phyloP scores from a whole-genome alignment of 2,113 vertebrate genomes.

The Pollachius pollachius region DNA sequence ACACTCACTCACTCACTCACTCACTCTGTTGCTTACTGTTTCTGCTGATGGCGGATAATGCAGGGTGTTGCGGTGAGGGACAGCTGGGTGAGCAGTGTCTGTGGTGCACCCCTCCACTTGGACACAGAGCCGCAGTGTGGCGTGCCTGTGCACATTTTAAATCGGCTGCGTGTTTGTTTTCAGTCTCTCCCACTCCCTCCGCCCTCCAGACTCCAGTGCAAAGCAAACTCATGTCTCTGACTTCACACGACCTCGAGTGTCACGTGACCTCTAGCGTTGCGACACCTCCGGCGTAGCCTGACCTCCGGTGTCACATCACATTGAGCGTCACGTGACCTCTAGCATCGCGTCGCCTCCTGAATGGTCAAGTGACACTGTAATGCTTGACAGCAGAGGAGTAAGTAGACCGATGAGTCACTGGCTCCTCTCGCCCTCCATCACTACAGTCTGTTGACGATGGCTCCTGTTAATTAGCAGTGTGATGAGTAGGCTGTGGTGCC shows the following conservation, averaged over 20 bases:
- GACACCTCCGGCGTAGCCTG: too few species aligned
- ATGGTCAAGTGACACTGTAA: slow-evolving; percentile 37
- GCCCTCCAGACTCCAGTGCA: slow-evolving; percentile 6
- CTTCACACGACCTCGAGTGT: slow-evolving; percentile 63
- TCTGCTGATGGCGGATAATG: neutral
- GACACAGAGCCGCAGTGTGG: slow-evolving; percentile 75
- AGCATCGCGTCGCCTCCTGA: too few species aligned
- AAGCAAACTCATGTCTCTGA: slow-evolving; percentile 45
- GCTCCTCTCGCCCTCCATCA: slow-evolving; percentile 39
- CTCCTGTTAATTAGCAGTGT: too few species aligned
- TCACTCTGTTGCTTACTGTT: neutral
- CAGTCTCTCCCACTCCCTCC: slow-evolving; percentile 9
- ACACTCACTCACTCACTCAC: too few species aligned
- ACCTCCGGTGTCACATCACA: slow-evolving; percentile 70
- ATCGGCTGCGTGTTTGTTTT: slow-evolving; percentile 45
- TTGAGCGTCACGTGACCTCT: too few species aligned
- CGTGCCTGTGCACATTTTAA: slow-evolving; percentile 79
- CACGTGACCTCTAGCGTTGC: too few species aligned
- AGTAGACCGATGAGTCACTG: slow-evolving; percentile 73
- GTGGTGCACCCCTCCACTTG: slow-evolving; percentile 38
- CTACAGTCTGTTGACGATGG: neutral
- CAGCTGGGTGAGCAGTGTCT: slow-evolving; percentile 38
- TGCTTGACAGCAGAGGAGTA: slow-evolving; percentile 67
- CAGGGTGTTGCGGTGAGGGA: neutral
- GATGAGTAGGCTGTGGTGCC: too few species aligned